A percentile compares a stretch with the other conserved stretches of the same genome.
These are phyloP conservation scores for Laothoe populi DNA, from an alignment of 2,888 invertebrate genomes.

Conservation along the genomic window DNA sequence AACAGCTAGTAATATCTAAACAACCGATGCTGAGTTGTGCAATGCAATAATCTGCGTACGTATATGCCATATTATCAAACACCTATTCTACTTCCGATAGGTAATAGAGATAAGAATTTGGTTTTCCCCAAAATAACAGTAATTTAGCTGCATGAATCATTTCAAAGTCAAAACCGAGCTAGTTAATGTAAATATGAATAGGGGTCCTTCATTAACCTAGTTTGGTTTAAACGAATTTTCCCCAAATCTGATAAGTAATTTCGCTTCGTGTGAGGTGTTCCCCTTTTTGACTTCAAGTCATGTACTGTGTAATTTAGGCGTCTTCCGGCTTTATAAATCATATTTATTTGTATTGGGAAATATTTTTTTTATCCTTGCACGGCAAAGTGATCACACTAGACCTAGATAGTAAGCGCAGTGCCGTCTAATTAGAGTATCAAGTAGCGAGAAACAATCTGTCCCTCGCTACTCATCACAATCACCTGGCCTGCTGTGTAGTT, in stretches of 20 bases:
- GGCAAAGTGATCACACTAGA: too few relatives aligned
- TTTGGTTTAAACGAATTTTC: slow-evolving; percentile 66
- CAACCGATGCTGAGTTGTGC: too few relatives aligned
- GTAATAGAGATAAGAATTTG: background rate
- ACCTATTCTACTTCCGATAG: background rate
- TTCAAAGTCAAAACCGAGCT: slow-evolving; percentile 1
- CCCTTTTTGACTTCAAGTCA: slow-evolving; percentile 29
- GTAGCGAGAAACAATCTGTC: too few relatives aligned
- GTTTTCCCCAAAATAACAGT: slow-evolving; percentile 4
- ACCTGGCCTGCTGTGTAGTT: too few relatives aligned
- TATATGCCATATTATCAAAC: too few relatives aligned
- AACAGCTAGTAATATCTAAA: too few relatives aligned
- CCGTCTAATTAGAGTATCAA: too few relatives aligned
- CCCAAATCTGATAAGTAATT: slow-evolving; percentile 77
- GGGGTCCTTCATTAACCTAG: slow-evolving; percentile 75
- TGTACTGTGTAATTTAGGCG: slow-evolving; percentile 28
- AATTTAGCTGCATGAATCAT: slow-evolving; percentile 16
- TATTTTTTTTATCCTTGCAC: too few relatives aligned
- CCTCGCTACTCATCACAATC: too few relatives aligned
- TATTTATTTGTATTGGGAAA: slow-evolving; percentile 11
- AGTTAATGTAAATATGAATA: slow-evolving; percentile 49
- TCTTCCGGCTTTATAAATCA: slow-evolving; percentile 28
- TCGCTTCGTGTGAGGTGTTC: slow-evolving; percentile 32
- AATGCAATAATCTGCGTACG: too few relatives aligned
- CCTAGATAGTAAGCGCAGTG: too few relatives aligned